Evolutionary conservation across 2,797 vertebrate species (phyloP), one percentile per base, ranked within the genome.

Genomic region (Falco biarmicus): DNA sequence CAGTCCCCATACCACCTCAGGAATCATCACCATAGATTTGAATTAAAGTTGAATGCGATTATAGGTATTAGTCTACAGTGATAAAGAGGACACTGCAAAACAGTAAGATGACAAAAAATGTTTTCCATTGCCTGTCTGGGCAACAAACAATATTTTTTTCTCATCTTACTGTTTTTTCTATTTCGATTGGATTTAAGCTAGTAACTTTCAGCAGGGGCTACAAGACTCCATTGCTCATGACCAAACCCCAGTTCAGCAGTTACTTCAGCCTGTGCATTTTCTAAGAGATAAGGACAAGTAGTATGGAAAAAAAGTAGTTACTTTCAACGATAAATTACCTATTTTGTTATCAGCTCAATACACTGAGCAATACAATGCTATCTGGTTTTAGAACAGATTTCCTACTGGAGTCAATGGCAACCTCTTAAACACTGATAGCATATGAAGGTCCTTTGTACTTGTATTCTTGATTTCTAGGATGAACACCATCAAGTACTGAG

Each of bases 341-440:
- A 13, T 76, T 84, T 87, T 88, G 48, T 85, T 95, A 92, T 90
- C 90, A 94, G 41, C 19, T 94, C 45, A 90, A 82, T 21, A 68
- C 45, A 74, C 7, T 37, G n/a, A 26, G 31, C 29, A 63, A 47
- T 56, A 28, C 61, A 71, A 22, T 26, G 24, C n/a, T 48, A 7
- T 75, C 51, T 68, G 65, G 7, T 78, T 87, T 92, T 54, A 81
- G 39, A 81, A 80, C n/a, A 84, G 65, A 92, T 84, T 94, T 89
- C 73, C 64, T 65, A 53, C 20, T 64, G 41, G 32, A 77, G 29
- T 65, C 53, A 63, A 77, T 13, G 41, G 8, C 4, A 13, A 66
- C 18, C 21, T 65, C 71, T 80, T 54, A 84, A 71, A 84, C 80
- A 29, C 17, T 73, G 78, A 84, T 61, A 59, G 16, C 2, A 2